phyloP scores from a whole-genome alignment of 2,888 invertebrate genomes.

The Artemia sp. region DNA sequence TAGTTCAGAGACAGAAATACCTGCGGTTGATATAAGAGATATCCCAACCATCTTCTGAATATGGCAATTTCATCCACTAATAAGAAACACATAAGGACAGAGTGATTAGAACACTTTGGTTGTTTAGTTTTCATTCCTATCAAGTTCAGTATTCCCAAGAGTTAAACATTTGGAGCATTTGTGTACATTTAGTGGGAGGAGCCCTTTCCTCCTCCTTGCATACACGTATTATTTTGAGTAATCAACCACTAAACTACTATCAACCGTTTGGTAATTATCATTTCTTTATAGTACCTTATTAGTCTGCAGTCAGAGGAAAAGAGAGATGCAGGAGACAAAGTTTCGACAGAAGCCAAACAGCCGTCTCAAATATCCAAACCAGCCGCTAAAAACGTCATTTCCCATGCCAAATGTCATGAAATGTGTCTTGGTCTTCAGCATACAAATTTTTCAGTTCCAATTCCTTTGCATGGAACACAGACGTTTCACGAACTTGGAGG shows the following conservation, averaged over 20 bases:
- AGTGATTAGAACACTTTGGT: too few relatives aligned
- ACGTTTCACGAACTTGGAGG: slow-evolving; percentile 80
- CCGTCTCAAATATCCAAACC: not conserved
- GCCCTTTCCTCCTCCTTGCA: too few relatives aligned
- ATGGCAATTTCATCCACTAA: too few relatives aligned
- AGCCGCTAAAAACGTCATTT: slow-evolving; percentile 35
- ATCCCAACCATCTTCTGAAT: too few relatives aligned
- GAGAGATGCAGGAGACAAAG: slow-evolving; percentile 24
- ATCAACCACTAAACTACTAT: not conserved
- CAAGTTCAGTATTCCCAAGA: too few relatives aligned
- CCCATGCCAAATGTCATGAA: slow-evolving; percentile 79
- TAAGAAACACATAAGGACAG: too few relatives aligned
- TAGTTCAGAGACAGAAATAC: too few relatives aligned
- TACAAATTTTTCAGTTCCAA: slow-evolving; percentile 75
- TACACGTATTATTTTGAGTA: not conserved
- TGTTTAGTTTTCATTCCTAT: too few relatives aligned
- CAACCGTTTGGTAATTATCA: slow-evolving; percentile 17
- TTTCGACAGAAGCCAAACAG: slow-evolving; percentile 28
- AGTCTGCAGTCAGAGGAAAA: slow-evolving; percentile 87
- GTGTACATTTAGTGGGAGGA: too few relatives aligned
- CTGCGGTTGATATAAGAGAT: too few relatives aligned
- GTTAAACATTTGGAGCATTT: too few relatives aligned
- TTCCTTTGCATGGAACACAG: slow-evolving; percentile 86
- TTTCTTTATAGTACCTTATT: slow-evolving; percentile 48
- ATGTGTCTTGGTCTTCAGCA: slow-evolving; percentile 73